Evolutionary conservation across 2,797 vertebrate species (phyloP), one percentile per base, ranked within the genome.

Genomic region (Chanos chanos): DNA sequence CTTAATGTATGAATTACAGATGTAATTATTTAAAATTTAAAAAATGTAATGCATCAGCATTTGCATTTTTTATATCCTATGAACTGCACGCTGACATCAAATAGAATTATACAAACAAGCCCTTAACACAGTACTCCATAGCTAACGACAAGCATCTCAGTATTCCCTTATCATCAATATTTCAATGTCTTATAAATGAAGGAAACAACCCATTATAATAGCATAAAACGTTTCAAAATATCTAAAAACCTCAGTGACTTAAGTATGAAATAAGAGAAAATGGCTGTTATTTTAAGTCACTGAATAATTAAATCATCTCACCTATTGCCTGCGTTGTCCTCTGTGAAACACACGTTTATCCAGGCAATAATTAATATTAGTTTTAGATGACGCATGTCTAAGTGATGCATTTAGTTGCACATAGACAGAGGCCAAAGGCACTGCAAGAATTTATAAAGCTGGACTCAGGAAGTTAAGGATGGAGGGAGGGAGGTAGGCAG

Each of bases 341-440:
- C 41, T 30, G 56, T 45, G 40, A 45, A 71, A 41, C 57, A 45
- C 13, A 2, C 4, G 48, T 61, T 75, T 75, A 86, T 83, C 81
- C 83, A 86, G 24, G 77, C 62, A n/a, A 87, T 64, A 43, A 87
- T 18, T 40, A 84, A 45, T 22, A 84, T 9, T 60, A 75, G 48
- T 18, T 37, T 72, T 4, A 80, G 51, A 13, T 49, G 57, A 54
- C 77, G 83, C 88, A 91, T 90, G 41, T 72, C 80, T 76, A 76
- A 74, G 73, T 31, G 44, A 47, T 44, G 33, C 36, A 60, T 75
- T 74, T 76, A 76, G 74, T 64, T 53, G 34, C 31, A 53, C 43
- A 57, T 59, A 72, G 70, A 62, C 58, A 62, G 37, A 31, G 1
- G n/a, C 15, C 21, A 6, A n/a, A 37, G 16, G 27, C 15, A 15